Percentiles rank a stretch among this genome's conserved stretches.
phyloP scores from a whole-genome alignment of 2,888 invertebrate species.

The Uropetala carovei region DNA sequence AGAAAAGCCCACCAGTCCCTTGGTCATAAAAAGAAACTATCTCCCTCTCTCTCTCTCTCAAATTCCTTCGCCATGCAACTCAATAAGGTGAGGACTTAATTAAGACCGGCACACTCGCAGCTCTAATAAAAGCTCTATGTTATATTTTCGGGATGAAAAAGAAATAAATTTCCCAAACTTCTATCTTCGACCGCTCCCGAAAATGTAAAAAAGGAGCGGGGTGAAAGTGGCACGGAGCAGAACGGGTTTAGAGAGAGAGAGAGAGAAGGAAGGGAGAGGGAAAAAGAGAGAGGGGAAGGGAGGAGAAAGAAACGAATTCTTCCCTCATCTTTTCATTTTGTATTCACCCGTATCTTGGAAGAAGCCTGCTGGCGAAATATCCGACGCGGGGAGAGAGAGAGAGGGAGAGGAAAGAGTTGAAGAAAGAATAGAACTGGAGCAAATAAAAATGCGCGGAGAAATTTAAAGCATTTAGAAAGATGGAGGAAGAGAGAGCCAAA shows the following conservation, averaged over 20 bases:
- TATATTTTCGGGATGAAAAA: slow-evolving; percentile 43
- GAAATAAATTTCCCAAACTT: not conserved
- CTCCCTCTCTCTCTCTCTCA: not conserved
- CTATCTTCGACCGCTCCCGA: not conserved
- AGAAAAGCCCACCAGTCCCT: not conserved
- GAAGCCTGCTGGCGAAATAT: not conserved
- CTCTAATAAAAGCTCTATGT: slow-evolving; percentile 55
- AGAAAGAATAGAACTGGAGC: not conserved
- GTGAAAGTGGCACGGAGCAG: not conserved
- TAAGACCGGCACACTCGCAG: slow-evolving; percentile 51
- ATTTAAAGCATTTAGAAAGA: not conserved
- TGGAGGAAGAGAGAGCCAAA: not conserved
- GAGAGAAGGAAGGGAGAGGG: not conserved
- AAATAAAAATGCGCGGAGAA: not conserved
- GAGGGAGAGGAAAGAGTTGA: not conserved
- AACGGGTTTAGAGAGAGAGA: not conserved
- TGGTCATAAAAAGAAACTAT: not conserved
- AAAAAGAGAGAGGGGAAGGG: not conserved
- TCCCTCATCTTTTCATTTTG: too few species aligned
- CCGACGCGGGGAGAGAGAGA: not conserved
- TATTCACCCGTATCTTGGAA: too few species aligned
- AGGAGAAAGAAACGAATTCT: too few species aligned
- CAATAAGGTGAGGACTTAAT: slow-evolving; percentile 62
- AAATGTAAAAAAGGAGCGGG: not conserved
- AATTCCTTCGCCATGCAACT: slow-evolving; percentile 44